A percentile compares a stretch with the other conserved stretches of the same genome.
These are phyloP conservation scores for crab-eating macaque (Macaca fascicularis) DNA, from an alignment of 2,113 vertebrate species.

Conservation along the genomic window T2T-MFA8v1.1 NC_088380.1:17543001-17543500, in stretches of 20 bases:
- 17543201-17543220: too few relatives aligned
- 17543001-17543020: not conserved
- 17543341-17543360: fast-evolving
- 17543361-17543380: not conserved
- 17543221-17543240: too few relatives aligned
- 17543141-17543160: not conserved
- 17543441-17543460: conserved; percentile 91
- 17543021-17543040: not conserved
- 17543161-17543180: not conserved
- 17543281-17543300: not conserved
- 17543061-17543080: not conserved
- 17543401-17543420: not conserved
- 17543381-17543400: fast-evolving
- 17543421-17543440: conserved; percentile 88
- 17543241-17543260: not conserved
- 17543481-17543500: conserved; percentile 94
- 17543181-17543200: too few relatives aligned
- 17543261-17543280: fast-evolving
- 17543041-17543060: not conserved
- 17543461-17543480: conserved; percentile 94
- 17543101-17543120: not conserved
- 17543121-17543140: not conserved
- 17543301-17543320: not conserved
- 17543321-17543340: not conserved
- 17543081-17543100: not conserved